Percentiles rank a stretch among this genome's conserved stretches.
Evolutionary conservation across 2,113 vertebrate species (phyloP).

Genomic region (Plestiodon gilberti): DNA sequence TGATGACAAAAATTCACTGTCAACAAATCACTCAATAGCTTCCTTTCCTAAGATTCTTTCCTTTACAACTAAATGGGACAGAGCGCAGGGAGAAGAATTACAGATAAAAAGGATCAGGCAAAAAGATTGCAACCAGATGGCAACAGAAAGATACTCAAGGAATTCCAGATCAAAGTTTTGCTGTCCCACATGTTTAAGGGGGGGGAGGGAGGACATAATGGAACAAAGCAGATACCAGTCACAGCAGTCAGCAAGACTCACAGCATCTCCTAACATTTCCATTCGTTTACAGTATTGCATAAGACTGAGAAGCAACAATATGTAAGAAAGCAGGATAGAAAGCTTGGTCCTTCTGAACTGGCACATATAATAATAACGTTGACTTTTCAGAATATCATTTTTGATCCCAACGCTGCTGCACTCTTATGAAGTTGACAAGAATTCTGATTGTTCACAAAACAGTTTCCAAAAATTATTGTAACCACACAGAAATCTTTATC

Average conservation of each 20-base stretch:
- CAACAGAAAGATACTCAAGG: not conserved
- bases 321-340: not conserved
- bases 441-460: not conserved
- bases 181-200: not conserved
- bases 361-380: not conserved
- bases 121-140: not conserved
- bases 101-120: not conserved
- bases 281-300: not conserved
- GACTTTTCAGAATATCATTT: not conserved
- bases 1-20: not conserved
- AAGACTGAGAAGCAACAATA: not conserved
- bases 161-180: slow-evolving; percentile 9
- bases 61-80: not conserved
- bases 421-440: not conserved
- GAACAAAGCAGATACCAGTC: not conserved
- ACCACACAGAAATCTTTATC: not conserved
- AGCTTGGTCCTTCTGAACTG: not conserved
- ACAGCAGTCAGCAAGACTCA: not conserved
- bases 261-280: not conserved
- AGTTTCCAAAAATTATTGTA: not conserved
- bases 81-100: too few relatives aligned
- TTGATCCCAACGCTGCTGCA: too few relatives aligned
- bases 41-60: not conserved
- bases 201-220: not conserved
- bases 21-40: not conserved